Percentiles rank a stretch among this genome's conserved stretches.
Conservation (phyloP, 2,113 vertebrate genomes). For the Corydoras sp. region DNA sequence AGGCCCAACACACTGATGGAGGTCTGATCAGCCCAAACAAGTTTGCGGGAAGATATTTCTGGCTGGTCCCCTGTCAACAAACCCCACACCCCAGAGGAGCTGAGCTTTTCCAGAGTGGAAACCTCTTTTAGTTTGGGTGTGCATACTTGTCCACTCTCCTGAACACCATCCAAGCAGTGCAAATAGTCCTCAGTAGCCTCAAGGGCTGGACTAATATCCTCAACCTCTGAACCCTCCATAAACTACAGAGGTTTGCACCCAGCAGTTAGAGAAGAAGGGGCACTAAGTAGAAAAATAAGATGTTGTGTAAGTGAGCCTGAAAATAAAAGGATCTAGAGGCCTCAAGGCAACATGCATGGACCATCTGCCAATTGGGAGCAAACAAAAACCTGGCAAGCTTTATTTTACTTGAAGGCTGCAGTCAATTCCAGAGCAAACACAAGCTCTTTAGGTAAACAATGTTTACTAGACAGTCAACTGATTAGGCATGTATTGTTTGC, state of each 20-base stretch:
- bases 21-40: slow-evolving; percentile 75
- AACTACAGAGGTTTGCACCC: slow-evolving; percentile 47
- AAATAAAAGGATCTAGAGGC: slow-evolving; percentile 16
- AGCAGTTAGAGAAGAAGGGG: not conserved
- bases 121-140: slow-evolving; percentile 65
- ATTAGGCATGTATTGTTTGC: slow-evolving; percentile 17
- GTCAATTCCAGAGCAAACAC: slow-evolving; percentile 37
- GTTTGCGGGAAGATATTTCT: slow-evolving; percentile 66
- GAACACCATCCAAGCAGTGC: slow-evolving; percentile 75
- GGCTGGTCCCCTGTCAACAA: slow-evolving; percentile 75
- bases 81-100: slow-evolving; percentile 74
- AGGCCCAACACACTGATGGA: slow-evolving; percentile 74
- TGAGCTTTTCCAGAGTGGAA: slow-evolving; percentile 66
- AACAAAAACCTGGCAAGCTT: slow-evolving; percentile 26
- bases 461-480: slow-evolving; percentile 27
- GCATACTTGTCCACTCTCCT: slow-evolving; percentile 58
- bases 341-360: slow-evolving; percentile 28
- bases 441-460: slow-evolving; percentile 18
- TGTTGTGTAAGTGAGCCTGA: not conserved
- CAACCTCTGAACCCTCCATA: slow-evolving; percentile 89
- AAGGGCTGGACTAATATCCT: slow-evolving; percentile 91
- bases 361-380: slow-evolving; percentile 39
- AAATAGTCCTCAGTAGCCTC: slow-evolving; percentile 95
- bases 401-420: slow-evolving; percentile 28
- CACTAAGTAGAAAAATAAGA: not conserved